A percentile compares a stretch with the other conserved stretches of the same genome.
phyloP scores from a whole-genome alignment of 2,113 vertebrate genomes.

The Pseudopodoces humilis region DNA sequence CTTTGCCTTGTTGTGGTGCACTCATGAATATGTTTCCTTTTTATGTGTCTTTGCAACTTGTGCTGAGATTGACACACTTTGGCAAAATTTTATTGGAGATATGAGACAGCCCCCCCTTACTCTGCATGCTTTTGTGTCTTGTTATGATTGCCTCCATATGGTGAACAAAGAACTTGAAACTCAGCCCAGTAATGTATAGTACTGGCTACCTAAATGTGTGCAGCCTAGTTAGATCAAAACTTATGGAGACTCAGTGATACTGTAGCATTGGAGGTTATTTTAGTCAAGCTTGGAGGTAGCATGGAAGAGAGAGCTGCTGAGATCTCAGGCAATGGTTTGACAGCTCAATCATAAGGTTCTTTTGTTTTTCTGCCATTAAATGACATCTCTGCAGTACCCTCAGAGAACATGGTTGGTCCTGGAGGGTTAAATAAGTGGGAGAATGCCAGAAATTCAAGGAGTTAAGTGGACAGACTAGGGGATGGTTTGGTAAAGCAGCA shows the following conservation, averaged over 20 bases:
- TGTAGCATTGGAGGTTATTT: slow-evolving; percentile 55
- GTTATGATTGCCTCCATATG: slow-evolving; percentile 66
- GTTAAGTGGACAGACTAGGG: neutral
- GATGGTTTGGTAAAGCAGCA: neutral
- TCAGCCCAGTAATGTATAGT: slow-evolving; percentile 72
- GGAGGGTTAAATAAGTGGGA: neutral
- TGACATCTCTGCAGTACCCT: neutral
- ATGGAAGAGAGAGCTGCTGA: neutral
- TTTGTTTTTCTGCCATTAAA: neutral
- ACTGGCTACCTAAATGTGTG: slow-evolving; percentile 70
- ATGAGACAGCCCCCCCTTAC: slow-evolving; percentile 62
- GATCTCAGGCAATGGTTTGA: slow-evolving; percentile 27
- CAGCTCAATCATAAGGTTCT: neutral
- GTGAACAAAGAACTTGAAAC: slow-evolving; percentile 70
- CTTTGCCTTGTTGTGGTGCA: slow-evolving; percentile 68
- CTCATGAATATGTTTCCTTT: slow-evolving; percentile 68
- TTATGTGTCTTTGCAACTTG: slow-evolving; percentile 66
- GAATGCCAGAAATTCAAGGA: neutral
- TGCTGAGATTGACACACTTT: slow-evolving; percentile 67
- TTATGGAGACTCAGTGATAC: slow-evolving; percentile 59
- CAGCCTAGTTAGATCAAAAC: slow-evolving; percentile 65
- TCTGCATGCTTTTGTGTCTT: slow-evolving; percentile 59
- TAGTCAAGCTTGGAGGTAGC: slow-evolving; percentile 38
- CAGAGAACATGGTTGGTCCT: neutral
- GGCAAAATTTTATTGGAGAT: slow-evolving; percentile 68